Percentiles rank a stretch among this genome's conserved stretches.
Conservation (phyloP, 2,113 vertebrate species). For the Cebus imitator region DNA sequence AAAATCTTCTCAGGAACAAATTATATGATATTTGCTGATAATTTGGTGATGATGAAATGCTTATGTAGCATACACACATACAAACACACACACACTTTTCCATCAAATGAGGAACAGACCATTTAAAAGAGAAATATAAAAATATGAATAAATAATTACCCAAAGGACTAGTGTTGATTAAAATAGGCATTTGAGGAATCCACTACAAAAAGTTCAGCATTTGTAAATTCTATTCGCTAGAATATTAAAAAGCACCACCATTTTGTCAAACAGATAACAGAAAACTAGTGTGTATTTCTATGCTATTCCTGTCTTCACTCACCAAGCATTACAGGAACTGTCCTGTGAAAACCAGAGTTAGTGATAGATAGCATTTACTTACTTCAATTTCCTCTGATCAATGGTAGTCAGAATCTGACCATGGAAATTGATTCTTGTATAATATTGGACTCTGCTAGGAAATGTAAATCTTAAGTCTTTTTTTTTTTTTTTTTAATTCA, state of each 20-base stretch:
- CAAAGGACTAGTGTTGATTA: not conserved
- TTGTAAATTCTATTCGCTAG: not conserved
- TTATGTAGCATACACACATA: not conserved
- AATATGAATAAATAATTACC: not conserved
- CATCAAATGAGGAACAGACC: not conserved
- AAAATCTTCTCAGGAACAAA: not conserved
- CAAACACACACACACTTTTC: not conserved
- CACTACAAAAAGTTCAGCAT: not conserved
- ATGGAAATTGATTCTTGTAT: not conserved
- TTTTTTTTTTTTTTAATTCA: too few species aligned
- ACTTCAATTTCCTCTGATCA: not conserved
- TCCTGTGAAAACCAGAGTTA: not conserved
- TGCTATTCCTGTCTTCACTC: not conserved
- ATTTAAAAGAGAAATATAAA: not conserved
- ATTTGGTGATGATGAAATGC: not conserved
- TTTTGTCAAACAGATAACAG: not conserved
- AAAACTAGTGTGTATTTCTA: not conserved
- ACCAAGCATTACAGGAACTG: not conserved
- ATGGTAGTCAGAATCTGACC: not conserved
- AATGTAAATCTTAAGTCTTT: not conserved
- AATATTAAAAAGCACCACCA: not conserved
- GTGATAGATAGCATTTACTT: not conserved
- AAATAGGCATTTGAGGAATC: conserved; percentile 19
- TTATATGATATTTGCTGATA: not conserved
- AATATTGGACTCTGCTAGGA: not conserved